Percentiles rank a stretch among this genome's conserved stretches.
Evolutionary conservation across 2,113 vertebrate genomes (phyloP).

Genomic region (Proteles cristata): DNA sequence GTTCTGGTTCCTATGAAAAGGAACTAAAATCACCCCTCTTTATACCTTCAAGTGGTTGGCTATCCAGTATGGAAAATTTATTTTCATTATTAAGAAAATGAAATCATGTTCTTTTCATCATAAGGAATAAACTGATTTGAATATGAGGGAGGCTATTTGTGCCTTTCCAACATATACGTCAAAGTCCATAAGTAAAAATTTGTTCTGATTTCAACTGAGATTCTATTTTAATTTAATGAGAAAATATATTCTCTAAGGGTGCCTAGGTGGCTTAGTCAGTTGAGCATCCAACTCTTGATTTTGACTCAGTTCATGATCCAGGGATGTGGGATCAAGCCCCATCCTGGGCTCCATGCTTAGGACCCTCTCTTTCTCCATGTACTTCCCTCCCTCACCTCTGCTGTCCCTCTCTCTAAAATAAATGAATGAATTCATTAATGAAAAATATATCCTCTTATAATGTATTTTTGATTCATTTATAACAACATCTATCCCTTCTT

Average conservation of each 20-base stretch:
- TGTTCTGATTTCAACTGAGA: background rate
- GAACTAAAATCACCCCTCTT: background rate
- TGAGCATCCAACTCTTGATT: too few relatives aligned
- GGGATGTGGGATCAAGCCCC: too few relatives aligned
- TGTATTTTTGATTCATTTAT: background rate
- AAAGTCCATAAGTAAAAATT: background rate
- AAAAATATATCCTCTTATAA: background rate
- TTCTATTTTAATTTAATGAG: background rate
- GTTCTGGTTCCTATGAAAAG: background rate
- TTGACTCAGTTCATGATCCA: too few relatives aligned
- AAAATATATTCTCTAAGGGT: background rate
- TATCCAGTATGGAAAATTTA: background rate
- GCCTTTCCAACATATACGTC: background rate
- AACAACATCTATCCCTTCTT: background rate
- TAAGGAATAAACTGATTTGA: background rate
- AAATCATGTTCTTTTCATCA: background rate
- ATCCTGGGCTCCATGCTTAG: too few relatives aligned
- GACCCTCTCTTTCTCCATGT: too few relatives aligned
- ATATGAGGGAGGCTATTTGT: background rate
- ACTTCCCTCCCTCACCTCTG: too few relatives aligned
- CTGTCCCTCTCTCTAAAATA: too few relatives aligned
- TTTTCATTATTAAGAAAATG: background rate
- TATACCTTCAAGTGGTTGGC: background rate
- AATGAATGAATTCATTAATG: too few relatives aligned
- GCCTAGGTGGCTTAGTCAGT: too few relatives aligned